Percentiles rank a stretch among this genome's conserved stretches.
phyloP scores from a whole-genome alignment of 2,888 invertebrate genomes.

The Stratiomys singularior region DNA sequence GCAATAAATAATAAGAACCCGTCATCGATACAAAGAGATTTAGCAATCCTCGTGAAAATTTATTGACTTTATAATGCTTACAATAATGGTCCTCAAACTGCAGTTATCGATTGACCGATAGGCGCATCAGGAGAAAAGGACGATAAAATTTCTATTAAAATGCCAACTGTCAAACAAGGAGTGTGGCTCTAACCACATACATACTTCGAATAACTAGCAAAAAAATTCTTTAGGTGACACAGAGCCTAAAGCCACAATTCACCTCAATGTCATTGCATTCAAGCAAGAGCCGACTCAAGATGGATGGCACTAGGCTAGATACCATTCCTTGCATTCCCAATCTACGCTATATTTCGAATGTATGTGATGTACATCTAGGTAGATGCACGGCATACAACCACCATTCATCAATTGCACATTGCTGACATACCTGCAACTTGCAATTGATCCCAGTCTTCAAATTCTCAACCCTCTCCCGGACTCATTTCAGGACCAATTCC shows the following conservation, averaged over 20 bases:
- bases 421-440: conserved; percentile 3
- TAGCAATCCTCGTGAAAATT: not conserved
- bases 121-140: not conserved
- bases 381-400: no score
- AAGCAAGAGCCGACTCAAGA: not conserved
- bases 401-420: conserved; percentile 27
- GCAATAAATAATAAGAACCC: not conserved
- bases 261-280: not conserved
- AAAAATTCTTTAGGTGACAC: not conserved
- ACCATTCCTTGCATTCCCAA: not conserved
- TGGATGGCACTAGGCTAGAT: not conserved
- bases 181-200: not conserved
- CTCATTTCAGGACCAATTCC: no score
- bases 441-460: conserved; percentile 6
- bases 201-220: not conserved
- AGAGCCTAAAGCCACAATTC: not conserved
- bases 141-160: conserved; percentile 13
- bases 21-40: not conserved
- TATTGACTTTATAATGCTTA: not conserved
- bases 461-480: not conserved
- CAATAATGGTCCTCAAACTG: not conserved
- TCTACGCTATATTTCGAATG: not conserved
- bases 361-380: not conserved
- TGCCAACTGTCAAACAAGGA: conserved; percentile 27
- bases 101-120: not conserved